These are phyloP conservation scores for Gorsachius magnificus DNA, from an alignment of 2,797 vertebrate genomes.

Conservation along the genomic window DNA sequence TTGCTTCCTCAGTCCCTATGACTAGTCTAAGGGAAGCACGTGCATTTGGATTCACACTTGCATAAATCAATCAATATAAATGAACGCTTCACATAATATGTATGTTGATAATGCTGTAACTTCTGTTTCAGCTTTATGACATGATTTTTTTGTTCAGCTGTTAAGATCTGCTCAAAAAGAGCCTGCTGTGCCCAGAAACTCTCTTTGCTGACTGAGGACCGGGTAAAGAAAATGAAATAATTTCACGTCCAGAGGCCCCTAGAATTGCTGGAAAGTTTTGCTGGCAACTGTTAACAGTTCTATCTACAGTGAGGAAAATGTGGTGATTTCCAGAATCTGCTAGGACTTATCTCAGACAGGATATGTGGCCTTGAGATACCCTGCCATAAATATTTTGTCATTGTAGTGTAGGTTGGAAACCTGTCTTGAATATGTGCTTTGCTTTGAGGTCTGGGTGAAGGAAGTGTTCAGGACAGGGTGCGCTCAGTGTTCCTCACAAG, in stretches of 20 bases:
- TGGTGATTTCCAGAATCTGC: background rate
- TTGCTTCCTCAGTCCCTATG: background rate
- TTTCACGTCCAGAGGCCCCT: background rate
- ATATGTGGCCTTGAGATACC: background rate
- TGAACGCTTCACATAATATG: background rate
- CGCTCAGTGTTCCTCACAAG: background rate
- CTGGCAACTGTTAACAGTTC: background rate
- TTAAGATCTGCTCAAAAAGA: background rate
- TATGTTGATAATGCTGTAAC: background rate
- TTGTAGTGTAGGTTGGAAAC: background rate
- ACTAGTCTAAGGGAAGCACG: background rate
- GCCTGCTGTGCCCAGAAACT: background rate
- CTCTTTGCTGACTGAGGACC: background rate
- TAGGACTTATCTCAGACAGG: background rate
- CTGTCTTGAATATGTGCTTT: background rate
- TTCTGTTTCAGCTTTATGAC: conserved; percentile 35
- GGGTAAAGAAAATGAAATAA: background rate
- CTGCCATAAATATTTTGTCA: background rate
- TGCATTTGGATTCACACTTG: background rate
- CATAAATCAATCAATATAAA: background rate
- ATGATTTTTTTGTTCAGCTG: background rate
- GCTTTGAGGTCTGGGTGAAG: background rate
- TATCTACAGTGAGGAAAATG: background rate
- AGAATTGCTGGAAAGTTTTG: background rate
- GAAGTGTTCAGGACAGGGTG: background rate